Evolutionary conservation across 2,888 invertebrate species (phyloP), one percentile per base, ranked within the genome.

Genomic region (Ptilodon capucinus): DNA sequence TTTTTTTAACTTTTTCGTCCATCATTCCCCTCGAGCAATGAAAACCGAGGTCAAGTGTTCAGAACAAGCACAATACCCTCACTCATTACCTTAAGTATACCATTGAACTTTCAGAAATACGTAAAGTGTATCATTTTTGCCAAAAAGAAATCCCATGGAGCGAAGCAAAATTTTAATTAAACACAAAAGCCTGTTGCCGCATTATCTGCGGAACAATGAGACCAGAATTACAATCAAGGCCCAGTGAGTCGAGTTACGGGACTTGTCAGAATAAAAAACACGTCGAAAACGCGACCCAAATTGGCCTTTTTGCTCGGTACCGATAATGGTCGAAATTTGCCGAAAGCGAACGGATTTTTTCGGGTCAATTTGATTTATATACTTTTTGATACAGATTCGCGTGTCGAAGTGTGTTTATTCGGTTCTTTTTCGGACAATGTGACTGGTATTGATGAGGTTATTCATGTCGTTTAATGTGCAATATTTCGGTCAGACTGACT

Each of bases 361-460:
- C 76, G 68, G 88, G 87, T 85, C 86, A 85, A 75, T 86, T 84
- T 89, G 86, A 89, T 88, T 88, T 86, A 87, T 87, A 69, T 76
- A 74, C 76, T 68, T 77, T 87, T 87, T 88, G 89, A 83, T 89
- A 87, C 84, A 86, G 79, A 85, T 88, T 76, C 73, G 72, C 69
- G 54, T 62, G 55, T 52, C 44, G 51, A 44, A 45, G 51, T 62
- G 59, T 70, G 64, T 64, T 68, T 59, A 28, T 4, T 9, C 28
- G 9, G 9, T 28, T 18, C 17, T 28, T 28, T 28, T 28, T 28
- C 4, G 28, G 28, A n/a, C 28, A 28, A 11, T 11, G 11, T 28
- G 28, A 28, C 28, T 28, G 11, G 28, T 28, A 28, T 35, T 35
- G 35, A 35, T 34, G 34, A 14, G 14, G 2, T 34, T 28, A 28